phyloP scores from a whole-genome alignment of 2,888 invertebrate genomes.

The Deilephila porcellus region DNA sequence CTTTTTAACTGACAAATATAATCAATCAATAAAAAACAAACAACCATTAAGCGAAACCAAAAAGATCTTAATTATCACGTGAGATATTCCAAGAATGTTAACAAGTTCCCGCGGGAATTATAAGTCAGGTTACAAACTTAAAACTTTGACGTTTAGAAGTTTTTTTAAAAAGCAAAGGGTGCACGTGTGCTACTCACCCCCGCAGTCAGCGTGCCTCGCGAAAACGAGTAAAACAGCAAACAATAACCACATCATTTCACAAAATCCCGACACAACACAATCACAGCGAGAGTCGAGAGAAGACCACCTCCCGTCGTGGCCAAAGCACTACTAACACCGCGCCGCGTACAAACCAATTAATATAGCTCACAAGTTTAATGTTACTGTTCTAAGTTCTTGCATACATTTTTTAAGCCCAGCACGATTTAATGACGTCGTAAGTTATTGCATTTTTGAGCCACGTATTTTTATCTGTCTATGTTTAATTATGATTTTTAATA shows the following conservation, averaged over 20 bases:
- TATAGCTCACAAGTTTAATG: constrained; percentile 63
- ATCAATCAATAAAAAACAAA: background rate
- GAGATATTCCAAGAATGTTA: constrained; percentile 10
- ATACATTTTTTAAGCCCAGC: constrained; percentile 48
- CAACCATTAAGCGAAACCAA: background rate
- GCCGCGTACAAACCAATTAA: constrained; percentile 58
- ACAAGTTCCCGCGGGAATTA: constrained; percentile 22
- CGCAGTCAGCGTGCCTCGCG: constrained; percentile 59
- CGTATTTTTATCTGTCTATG: constrained; percentile 47
- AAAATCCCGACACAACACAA: constrained; percentile 65
- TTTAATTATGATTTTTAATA: constrained; percentile 54
- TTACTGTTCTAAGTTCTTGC: constrained; percentile 47
- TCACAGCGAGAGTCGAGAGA: constrained; percentile 46
- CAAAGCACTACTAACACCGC: constrained; percentile 64
- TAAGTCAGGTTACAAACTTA: constrained; percentile 10
- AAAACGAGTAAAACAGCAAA: constrained; percentile 65
- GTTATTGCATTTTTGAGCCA: constrained; percentile 36
- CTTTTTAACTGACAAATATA: background rate
- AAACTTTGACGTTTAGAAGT: background rate
- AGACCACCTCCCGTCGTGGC: constrained; percentile 59
- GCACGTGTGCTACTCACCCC: constrained; percentile 59
- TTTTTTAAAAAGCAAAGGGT: constrained; percentile 7
- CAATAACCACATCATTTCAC: constrained; percentile 77
- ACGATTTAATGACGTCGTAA: constrained; percentile 36
- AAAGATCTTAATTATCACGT: background rate